Percentiles rank a stretch among this genome's conserved stretches.
Evolutionary conservation across 2,888 invertebrate genomes (phyloP).

Genomic region (Geophilus truncorum): DNA sequence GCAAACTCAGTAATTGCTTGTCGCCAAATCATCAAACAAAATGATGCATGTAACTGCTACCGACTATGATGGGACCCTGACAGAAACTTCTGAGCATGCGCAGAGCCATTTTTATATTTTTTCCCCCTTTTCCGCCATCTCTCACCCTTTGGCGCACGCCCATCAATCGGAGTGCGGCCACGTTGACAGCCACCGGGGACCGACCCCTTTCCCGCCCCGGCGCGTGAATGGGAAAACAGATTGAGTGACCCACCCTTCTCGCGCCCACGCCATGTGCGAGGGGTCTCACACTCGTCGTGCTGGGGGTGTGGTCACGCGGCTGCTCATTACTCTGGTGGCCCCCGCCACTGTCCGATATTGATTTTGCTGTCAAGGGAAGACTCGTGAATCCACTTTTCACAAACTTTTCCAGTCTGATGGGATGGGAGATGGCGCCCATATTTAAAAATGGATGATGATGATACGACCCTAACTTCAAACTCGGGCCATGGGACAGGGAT

Average conservation of each 20-base stretch:
- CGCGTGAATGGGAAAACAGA: slow-evolving; percentile 25
- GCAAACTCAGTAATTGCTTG: background rate
- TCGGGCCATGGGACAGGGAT: too few relatives aligned
- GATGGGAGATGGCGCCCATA: background rate
- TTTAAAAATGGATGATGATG: background rate
- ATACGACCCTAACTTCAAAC: too few relatives aligned
- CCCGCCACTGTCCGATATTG: slow-evolving; percentile 3
- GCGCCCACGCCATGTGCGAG: background rate
- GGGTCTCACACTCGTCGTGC: slow-evolving; percentile 23
- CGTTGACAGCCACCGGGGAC: slow-evolving; percentile 10
- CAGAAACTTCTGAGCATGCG: background rate
- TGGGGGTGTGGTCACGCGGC: slow-evolving; percentile 3
- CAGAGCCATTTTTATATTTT: too few relatives aligned
- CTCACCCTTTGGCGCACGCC: background rate
- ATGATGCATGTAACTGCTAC: background rate
- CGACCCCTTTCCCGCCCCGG: slow-evolving; percentile 23
- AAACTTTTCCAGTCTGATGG: background rate
- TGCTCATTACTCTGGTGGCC: slow-evolving; percentile 9
- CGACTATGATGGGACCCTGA: too few relatives aligned
- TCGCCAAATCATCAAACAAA: background rate
- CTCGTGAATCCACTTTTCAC: background rate
- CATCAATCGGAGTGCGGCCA: background rate
- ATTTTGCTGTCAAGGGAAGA: background rate
- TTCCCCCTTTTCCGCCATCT: background rate
- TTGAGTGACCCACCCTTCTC: slow-evolving; percentile 8